Percentiles rank a stretch among this genome's conserved stretches.
Conservation (phyloP, 2,888 invertebrate species). For the Panzeria rudis region DNA sequence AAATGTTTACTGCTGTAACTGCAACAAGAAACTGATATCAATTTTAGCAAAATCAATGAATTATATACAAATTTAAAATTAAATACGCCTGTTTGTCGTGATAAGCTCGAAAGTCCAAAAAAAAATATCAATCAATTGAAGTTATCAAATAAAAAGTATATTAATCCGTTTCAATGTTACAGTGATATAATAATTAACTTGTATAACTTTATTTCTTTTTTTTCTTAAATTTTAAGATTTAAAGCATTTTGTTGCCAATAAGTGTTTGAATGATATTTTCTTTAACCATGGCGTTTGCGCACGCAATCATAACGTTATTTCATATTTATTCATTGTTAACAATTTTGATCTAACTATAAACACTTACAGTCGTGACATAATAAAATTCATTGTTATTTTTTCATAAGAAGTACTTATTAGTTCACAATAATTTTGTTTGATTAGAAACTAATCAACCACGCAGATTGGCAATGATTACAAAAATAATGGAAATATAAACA, state of each 20-base stretch:
- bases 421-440: not conserved
- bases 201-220: not conserved
- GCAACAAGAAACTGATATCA: constrained; percentile 47
- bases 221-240: not conserved
- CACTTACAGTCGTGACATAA: not conserved
- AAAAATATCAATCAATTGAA: constrained; percentile 18
- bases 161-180: constrained; percentile 65
- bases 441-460: too few species aligned
- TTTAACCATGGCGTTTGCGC: not conserved
- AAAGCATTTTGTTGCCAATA: not conserved
- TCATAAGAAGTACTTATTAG: not conserved
- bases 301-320: not conserved
- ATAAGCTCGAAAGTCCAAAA: constrained; percentile 7
- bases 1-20: constrained; percentile 27
- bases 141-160: constrained; percentile 3
- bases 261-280: not conserved
- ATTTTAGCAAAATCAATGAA: not conserved
- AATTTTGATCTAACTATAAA: not conserved
- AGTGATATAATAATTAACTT: constrained; percentile 5
- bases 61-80: constrained; percentile 59
- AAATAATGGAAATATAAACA: too few species aligned
- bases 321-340: not conserved
- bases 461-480: too few species aligned
- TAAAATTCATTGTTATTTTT: not conserved
- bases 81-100: not conserved